Conservation (phyloP, 2,113 vertebrate species). For the Gymnobelideus leadbeateri region DNA sequence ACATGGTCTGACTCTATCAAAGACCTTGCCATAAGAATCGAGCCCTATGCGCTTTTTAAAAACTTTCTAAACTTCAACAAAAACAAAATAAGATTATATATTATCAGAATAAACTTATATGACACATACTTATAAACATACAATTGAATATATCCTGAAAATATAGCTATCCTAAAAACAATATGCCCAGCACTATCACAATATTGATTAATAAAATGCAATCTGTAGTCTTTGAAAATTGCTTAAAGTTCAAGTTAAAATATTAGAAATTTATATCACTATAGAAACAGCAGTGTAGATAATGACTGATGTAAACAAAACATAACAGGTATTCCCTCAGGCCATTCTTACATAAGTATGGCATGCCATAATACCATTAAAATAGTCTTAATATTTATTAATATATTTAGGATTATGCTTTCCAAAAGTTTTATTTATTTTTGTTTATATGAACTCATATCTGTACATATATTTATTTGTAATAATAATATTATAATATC, state of each 20-base stretch:
- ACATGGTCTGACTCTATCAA: not conserved
- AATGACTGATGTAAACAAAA: constrained; percentile 33
- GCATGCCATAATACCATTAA: fast-evolving
- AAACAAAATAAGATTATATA: constrained; percentile 1
- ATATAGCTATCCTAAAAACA: not conserved
- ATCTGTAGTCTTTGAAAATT: constrained; percentile 23
- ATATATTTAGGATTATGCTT: not conserved
- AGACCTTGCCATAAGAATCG: constrained; percentile 69
- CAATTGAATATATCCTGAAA: constrained; percentile 18
- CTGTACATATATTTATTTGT: not conserved
- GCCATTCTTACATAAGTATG: not conserved
- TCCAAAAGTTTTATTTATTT: not conserved
- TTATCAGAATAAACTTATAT: constrained; percentile 14
- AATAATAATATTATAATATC: not conserved
- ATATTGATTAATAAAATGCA: constrained; percentile 12
- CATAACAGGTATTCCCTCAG: not conserved
- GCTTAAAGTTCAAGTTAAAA: constrained; percentile 19
- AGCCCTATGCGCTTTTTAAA: constrained; percentile 72
- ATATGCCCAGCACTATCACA: not conserved
- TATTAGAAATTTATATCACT: not conserved
- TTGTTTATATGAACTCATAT: not conserved
- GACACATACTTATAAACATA: not conserved
- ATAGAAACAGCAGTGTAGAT: constrained; percentile 44
- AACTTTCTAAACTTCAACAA: not conserved
- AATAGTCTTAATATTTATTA: too few relatives aligned